Conservation (phyloP, 2,797 vertebrate genomes). For the Notamacropus eugenii region DNA sequence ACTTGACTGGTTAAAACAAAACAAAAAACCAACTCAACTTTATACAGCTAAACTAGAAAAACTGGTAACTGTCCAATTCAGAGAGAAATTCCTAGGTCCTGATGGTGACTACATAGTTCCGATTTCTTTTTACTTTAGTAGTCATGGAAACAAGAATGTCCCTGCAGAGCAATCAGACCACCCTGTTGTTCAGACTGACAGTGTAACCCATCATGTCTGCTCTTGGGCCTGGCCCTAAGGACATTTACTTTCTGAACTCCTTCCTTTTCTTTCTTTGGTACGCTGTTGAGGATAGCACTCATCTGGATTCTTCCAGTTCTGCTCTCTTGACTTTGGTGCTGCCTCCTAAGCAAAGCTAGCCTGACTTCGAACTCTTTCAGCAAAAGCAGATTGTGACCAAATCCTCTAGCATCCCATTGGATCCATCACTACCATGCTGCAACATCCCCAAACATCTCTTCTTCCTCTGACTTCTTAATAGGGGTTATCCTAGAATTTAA, state of each 20-base stretch:
- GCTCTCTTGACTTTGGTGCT: neutral
- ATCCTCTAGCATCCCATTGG: neutral
- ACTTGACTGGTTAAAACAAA: neutral
- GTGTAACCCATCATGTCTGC: neutral
- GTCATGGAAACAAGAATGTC: neutral
- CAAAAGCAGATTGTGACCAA: neutral
- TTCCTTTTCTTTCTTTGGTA: neutral
- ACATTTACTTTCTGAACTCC: neutral
- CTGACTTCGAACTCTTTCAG: neutral
- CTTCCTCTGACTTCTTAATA: neutral
- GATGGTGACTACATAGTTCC: neutral
- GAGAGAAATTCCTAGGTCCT: neutral
- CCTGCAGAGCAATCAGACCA: neutral
- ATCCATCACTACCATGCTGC: neutral
- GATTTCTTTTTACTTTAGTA: neutral
- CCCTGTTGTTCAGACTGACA: neutral
- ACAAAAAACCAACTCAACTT: neutral
- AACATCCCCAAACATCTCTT: neutral
- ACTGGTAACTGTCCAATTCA: slow-evolving; percentile 45
- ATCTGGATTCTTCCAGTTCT: neutral
- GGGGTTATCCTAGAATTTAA: neutral
- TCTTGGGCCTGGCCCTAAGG: neutral
- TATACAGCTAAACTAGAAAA: slow-evolving; percentile 61
- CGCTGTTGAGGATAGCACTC: neutral
- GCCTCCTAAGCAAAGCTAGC: neutral